Evolutionary conservation across 1,140 invertebrate species (phyloP).

Genomic region (Capitella teleta): DNA sequence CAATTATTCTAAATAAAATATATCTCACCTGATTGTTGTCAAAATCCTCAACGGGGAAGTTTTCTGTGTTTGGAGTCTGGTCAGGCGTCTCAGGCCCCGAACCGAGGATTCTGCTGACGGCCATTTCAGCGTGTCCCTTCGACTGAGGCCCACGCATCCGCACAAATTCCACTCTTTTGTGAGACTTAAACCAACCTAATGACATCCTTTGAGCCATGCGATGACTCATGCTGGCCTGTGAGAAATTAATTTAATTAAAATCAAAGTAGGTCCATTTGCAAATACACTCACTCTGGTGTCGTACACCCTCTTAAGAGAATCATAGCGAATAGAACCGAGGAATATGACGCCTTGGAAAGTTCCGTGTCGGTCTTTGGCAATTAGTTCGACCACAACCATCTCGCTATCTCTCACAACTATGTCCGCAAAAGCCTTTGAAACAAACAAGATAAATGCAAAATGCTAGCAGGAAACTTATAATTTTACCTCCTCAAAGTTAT

Average conservation of each 20-base stretch:
- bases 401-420: slow-evolving; percentile 91
- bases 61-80: slow-evolving; percentile 59
- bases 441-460: not conserved
- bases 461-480: not conserved
- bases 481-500: slow-evolving; percentile 95
- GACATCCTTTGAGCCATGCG: slow-evolving; percentile 94
- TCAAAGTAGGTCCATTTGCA: not conserved
- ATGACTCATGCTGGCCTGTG: slow-evolving; percentile 77
- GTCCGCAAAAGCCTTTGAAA: slow-evolving; percentile 69
- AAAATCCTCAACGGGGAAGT: slow-evolving; percentile 35
- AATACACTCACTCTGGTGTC: slow-evolving; percentile 71
- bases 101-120: slow-evolving; percentile 78
- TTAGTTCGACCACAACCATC: slow-evolving; percentile 95
- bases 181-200: slow-evolving; percentile 67
- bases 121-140: slow-evolving; percentile 97
- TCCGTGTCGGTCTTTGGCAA: slow-evolving; percentile 62
- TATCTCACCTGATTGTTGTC: slow-evolving; percentile 13
- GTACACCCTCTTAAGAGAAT: slow-evolving; percentile 91
- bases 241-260: too few relatives aligned
- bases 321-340: slow-evolving; percentile 91
- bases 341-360: slow-evolving; percentile 81
- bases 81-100: slow-evolving; percentile 81
- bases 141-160: slow-evolving; percentile 92
- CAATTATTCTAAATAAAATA: not conserved
- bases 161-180: slow-evolving; percentile 88